A percentile compares a stretch with the other conserved stretches of the same genome.
These are phyloP conservation scores for Fragum whitleyi DNA, from an alignment of 2,888 invertebrate genomes.

Conservation along the genomic window DNA sequence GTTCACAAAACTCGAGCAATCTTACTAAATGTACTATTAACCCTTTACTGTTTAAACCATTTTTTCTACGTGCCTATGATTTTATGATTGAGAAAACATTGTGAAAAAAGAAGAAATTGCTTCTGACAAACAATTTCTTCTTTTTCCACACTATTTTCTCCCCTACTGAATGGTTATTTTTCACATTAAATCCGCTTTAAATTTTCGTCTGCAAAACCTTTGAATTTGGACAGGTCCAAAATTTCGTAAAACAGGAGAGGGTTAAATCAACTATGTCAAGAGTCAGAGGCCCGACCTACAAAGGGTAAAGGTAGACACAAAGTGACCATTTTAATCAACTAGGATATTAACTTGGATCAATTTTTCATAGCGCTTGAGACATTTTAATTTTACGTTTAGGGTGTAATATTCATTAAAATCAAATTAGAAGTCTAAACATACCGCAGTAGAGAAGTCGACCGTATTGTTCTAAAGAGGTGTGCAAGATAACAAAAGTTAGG, in stretches of 20 bases:
- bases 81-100: too few species aligned
- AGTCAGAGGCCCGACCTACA: too few species aligned
- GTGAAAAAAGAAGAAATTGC: background rate
- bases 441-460: slow-evolving; percentile 3
- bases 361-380: slow-evolving; percentile 19
- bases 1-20: too few species aligned
- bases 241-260: too few species aligned
- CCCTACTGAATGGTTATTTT: background rate
- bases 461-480: slow-evolving; percentile 8
- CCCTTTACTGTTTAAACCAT: too few species aligned
- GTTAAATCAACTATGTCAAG: too few species aligned
- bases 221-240: too few species aligned
- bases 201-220: too few species aligned
- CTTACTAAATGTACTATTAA: too few species aligned
- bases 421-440: slow-evolving; percentile 32
- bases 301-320: background rate
- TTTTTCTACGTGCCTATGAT: too few species aligned
- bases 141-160: background rate
- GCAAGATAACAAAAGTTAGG: background rate
- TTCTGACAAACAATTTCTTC: background rate
- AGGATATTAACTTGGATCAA: background rate
- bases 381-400: slow-evolving; percentile 17
- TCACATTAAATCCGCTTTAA: too few species aligned
- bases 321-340: background rate
- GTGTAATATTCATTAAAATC: slow-evolving; percentile 32